Conservation (phyloP, 2,113 vertebrate genomes). For the Sturnus vulgaris region DNA sequence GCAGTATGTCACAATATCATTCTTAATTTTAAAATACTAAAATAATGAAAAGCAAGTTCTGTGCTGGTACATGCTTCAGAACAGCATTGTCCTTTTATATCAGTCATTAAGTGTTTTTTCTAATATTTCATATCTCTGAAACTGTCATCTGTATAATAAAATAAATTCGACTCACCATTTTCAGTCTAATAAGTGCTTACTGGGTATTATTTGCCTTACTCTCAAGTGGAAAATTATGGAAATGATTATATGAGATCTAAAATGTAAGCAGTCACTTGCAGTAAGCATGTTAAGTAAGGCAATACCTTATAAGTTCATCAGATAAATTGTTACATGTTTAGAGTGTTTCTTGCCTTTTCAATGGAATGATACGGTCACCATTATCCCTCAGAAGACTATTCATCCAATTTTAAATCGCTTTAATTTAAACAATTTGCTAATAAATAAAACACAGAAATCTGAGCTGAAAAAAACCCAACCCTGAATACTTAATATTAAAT, state of each 20-base stretch:
- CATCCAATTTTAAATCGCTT: neutral
- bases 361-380: neutral
- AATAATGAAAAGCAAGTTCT: neutral
- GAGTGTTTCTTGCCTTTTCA: constrained; percentile 16
- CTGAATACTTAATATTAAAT: neutral
- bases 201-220: constrained; percentile 25
- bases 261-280: neutral
- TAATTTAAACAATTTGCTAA: neutral
- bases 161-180: constrained; percentile 16
- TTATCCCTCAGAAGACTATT: neutral
- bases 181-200: constrained; percentile 30
- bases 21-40: neutral
- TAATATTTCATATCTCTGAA: constrained; percentile 34
- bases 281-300: constrained; percentile 18
- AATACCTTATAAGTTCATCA: neutral
- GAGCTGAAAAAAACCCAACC: neutral
- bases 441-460: neutral
- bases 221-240: constrained; percentile 32
- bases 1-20: neutral
- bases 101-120: constrained; percentile 28
- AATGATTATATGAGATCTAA: constrained; percentile 18
- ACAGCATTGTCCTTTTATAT: neutral
- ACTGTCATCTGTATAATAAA: neutral
- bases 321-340: neutral
- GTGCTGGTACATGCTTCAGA: neutral